phyloP scores from a whole-genome alignment of 2,113 vertebrate genomes.

The Rhombomys opimus region DNA sequence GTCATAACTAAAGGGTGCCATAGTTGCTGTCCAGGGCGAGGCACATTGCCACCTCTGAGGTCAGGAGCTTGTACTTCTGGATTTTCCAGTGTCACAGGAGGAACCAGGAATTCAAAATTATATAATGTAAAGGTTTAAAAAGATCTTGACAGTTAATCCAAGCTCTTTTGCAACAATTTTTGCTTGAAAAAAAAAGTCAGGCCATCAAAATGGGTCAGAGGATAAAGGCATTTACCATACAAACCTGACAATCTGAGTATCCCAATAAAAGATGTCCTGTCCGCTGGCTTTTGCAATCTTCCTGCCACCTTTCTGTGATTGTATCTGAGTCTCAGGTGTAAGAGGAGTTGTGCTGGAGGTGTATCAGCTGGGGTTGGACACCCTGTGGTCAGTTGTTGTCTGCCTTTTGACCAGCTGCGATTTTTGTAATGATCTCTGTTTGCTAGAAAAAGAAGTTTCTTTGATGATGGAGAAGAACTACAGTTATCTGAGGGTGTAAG shows the following conservation, averaged over 20 bases:
- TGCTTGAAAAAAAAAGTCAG: neutral
- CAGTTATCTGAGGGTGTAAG: neutral
- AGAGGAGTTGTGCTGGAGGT: neutral
- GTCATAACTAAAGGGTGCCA: neutral
- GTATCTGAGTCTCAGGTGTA: neutral
- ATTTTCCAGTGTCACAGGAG: constrained; percentile 22
- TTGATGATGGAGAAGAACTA: neutral
- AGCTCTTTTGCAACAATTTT: neutral
- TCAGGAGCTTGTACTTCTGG: neutral
- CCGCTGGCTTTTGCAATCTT: neutral
- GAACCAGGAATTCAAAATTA: neutral
- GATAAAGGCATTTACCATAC: neutral
- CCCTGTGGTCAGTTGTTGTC: neutral
- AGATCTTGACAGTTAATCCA: neutral
- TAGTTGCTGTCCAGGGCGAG: neutral
- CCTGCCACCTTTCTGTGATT: neutral
- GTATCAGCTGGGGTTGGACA: neutral
- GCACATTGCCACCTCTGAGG: neutral
- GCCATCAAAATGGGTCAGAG: neutral
- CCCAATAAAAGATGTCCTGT: neutral
- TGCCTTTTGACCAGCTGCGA: neutral
- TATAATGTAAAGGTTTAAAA: neutral
- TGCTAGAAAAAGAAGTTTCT: neutral
- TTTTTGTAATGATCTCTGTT: neutral
- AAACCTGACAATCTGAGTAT: neutral